These are phyloP conservation scores for Crypturellus tataupa DNA, from an alignment of 2,797 vertebrate genomes.

Conservation along the genomic window DNA sequence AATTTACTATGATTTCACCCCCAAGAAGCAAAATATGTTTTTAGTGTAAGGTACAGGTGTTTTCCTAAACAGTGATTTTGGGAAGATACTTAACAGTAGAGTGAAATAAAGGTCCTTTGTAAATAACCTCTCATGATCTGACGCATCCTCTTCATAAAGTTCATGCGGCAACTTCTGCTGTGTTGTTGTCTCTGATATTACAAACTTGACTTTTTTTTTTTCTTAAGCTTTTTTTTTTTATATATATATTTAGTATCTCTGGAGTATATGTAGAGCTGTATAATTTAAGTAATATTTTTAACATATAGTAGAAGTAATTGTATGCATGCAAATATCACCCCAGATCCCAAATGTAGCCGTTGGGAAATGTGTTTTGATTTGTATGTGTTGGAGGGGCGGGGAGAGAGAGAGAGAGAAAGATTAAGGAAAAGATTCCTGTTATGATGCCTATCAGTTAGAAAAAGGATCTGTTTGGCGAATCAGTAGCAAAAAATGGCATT, in stretches of 20 bases:
- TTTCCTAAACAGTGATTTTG: conserved; percentile 63
- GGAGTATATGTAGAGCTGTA: conserved; percentile 3
- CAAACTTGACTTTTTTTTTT: conserved; percentile 48
- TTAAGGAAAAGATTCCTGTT: conserved; percentile 40
- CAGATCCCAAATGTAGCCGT: conserved; percentile 35
- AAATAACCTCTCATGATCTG: conserved; percentile 64
- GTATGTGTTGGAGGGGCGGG: background rate
- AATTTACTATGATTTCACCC: conserved; percentile 48
- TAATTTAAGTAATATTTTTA: conserved; percentile 50
- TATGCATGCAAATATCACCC: conserved; percentile 18
- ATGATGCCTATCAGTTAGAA: conserved; percentile 49
- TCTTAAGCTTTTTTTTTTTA: background rate
- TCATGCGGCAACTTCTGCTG: conserved; percentile 53
- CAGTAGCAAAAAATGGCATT: conserved; percentile 77
- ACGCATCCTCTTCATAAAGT: conserved; percentile 63
- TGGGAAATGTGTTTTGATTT: conserved; percentile 51
- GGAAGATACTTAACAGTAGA: conserved; percentile 38
- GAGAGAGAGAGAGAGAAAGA: background rate
- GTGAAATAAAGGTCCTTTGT: conserved; percentile 72
- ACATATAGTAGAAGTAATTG: conserved; percentile 46
- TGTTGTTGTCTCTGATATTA: conserved; percentile 36
- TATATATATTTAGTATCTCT: background rate
- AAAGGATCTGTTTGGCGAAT: conserved; percentile 80
- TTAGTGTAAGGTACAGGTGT: conserved; percentile 11
- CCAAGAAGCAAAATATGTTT: conserved; percentile 51